A percentile compares a stretch with the other conserved stretches of the same genome.
Conservation (phyloP, 2,113 vertebrate species). For the Lepus timidus region DNA sequence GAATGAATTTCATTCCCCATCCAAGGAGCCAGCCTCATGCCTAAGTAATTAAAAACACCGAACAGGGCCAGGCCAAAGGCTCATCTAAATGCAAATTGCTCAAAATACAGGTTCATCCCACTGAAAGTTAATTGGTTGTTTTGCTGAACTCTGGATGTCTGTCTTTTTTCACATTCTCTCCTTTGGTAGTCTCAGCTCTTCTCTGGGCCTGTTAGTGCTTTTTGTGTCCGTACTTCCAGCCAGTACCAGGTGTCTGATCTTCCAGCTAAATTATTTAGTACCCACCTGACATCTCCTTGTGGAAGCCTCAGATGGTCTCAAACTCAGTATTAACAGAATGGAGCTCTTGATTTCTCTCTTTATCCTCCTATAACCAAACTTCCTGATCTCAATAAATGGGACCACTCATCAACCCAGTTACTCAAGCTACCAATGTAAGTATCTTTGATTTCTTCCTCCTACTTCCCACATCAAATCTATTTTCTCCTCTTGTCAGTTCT, state of each 20-base stretch:
- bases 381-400: background rate
- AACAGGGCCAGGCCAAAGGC: background rate
- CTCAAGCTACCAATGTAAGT: background rate
- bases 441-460: background rate
- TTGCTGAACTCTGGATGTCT: background rate
- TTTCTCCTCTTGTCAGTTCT: background rate
- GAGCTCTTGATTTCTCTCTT: background rate
- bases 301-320: background rate
- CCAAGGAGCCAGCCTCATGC: background rate
- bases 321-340: background rate
- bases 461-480: background rate
- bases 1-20: background rate
- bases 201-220: background rate
- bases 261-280: background rate
- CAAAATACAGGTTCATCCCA: background rate
- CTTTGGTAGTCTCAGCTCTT: background rate
- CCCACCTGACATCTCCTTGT: background rate
- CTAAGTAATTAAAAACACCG: background rate
- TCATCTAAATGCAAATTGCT: background rate
- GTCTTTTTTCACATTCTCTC: background rate
- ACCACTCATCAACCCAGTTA: background rate
- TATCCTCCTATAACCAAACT: background rate
- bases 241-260: background rate
- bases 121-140: background rate
- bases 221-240: background rate